These are phyloP conservation scores for Tetraneura akinire DNA, from an alignment of 1,140 invertebrate species.

Conservation along the genomic window DNA sequence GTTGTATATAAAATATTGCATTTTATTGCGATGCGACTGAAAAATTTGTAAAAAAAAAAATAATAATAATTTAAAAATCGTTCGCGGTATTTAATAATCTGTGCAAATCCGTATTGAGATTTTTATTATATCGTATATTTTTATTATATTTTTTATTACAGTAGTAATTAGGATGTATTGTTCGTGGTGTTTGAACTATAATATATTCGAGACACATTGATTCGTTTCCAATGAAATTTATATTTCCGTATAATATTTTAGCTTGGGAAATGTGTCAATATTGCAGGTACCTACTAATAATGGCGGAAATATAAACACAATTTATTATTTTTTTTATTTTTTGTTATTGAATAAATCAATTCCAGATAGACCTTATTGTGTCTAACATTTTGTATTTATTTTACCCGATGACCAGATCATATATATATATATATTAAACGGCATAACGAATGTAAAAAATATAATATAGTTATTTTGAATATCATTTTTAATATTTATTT, in stretches of 20 bases:
- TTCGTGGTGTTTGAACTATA: neutral
- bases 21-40: too few species aligned
- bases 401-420: too few species aligned
- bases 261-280: neutral
- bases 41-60: too few species aligned
- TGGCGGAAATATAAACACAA: neutral
- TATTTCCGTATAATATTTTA: neutral
- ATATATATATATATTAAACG: too few species aligned
- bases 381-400: too few species aligned
- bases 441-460: too few species aligned
- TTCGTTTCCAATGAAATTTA: neutral
- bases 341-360: neutral
- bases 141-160: too few species aligned
- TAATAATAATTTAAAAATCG: too few species aligned
- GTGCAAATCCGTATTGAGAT: neutral
- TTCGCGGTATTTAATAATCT: neutral
- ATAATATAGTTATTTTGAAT: too few species aligned
- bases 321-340: conserved; percentile 11
- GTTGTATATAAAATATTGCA: too few species aligned
- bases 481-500: too few species aligned
- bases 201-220: neutral
- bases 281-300: neutral
- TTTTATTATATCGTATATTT: neutral
- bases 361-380: too few species aligned
- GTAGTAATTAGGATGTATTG: neutral